Evolutionary conservation across 2,888 invertebrate genomes (phyloP), one percentile per base, ranked within the genome.

Genomic region (Augochlorella aurata): DNA sequence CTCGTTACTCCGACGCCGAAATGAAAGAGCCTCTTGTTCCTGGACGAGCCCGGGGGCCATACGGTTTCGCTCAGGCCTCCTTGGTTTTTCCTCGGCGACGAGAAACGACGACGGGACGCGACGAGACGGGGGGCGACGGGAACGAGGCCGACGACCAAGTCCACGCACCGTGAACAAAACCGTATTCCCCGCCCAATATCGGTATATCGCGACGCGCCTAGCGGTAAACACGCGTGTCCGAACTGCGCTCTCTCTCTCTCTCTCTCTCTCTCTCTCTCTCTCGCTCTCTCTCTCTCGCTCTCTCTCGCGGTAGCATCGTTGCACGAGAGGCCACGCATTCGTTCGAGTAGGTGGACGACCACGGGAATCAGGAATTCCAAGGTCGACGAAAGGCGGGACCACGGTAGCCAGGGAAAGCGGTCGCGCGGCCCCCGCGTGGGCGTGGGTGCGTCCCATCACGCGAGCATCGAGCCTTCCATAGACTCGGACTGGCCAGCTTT

Each of bases 21-120:
- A 91, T 92, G 92, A 92, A 92, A 92, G 92, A 90, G 85, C 87
- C 89, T 87, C 90, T 92, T 92, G 92, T 92, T 92, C 82, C 75
- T 21, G 21, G 54, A 66, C 69, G 79, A 75, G 44, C 38, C 14
- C 50, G 38, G 76, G 81, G 81, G 81, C 81, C 81, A 81, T 81
- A 44, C 74, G 81, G 81, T 81, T 81, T 74, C 70, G 29, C 70
- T 81, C 74, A 61, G 66, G n/a, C 69, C 18, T 18, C 50, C 29
- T 16, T 29, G 58, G 54, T 66, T 49, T 67, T 50, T 71, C 70
- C 65, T 1, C 21, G 12, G 18, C 61, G 38, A 18, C 21, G 24
- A 29, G 14, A 52, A 72, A 80, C 50, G 54, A 70, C 50, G 66
- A 58, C 75, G 29, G 14, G 0, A n/a, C 18, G 38, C n/a, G 44